These are phyloP conservation scores for Rhabdomys pumilio DNA, from an alignment of 2,797 vertebrate species.

Conservation along the genomic window DNA sequence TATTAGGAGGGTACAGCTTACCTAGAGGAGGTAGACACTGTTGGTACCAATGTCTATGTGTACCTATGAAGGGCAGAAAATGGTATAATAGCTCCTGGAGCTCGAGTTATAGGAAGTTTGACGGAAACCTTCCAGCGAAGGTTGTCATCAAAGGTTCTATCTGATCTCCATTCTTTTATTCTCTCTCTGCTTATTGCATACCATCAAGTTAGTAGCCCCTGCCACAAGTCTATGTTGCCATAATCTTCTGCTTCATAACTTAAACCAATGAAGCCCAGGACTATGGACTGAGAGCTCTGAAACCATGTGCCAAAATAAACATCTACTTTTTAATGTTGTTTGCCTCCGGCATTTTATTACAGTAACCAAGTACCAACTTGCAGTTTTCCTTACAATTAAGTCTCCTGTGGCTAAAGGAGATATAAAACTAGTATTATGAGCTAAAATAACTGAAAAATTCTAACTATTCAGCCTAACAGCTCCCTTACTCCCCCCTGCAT, in stretches of 20 bases:
- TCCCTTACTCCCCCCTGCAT: not conserved
- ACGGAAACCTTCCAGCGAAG: not conserved
- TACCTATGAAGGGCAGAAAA: not conserved
- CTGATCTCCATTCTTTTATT: not conserved
- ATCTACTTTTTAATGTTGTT: not conserved
- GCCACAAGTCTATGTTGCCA: not conserved
- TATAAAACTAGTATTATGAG: not conserved
- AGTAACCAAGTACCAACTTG: not conserved
- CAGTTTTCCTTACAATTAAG: slow-evolving; percentile 48
- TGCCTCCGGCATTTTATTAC: not conserved
- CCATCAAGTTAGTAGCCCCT: too few relatives aligned
- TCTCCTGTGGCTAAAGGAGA: not conserved
- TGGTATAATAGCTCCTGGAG: not conserved
- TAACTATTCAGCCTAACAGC: not conserved
- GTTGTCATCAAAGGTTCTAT: not conserved
- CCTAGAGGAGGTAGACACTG: too few relatives aligned
- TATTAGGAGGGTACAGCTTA: not conserved
- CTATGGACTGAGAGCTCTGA: not conserved
- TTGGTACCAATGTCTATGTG: not conserved
- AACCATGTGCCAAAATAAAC: not conserved
- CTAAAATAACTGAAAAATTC: not conserved
- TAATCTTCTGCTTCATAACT: not conserved
- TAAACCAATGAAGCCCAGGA: not conserved
- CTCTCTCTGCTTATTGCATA: not conserved
- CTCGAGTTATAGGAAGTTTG: not conserved